phyloP scores from a whole-genome alignment of 2,797 vertebrate genomes.

The Aphelocoma californica region DNA sequence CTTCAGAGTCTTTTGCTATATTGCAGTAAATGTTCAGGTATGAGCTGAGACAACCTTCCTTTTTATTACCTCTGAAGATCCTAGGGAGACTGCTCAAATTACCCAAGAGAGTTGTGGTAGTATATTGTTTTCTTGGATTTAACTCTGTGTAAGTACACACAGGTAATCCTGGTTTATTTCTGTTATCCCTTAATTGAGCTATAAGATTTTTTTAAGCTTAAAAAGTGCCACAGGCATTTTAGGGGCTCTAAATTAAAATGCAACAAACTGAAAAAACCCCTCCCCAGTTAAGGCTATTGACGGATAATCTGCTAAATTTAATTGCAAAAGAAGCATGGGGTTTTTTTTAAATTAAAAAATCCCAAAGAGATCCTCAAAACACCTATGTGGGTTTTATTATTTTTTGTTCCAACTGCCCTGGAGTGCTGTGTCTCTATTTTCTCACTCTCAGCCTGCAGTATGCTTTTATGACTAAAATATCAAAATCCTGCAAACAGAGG shows the following conservation, averaged over 20 bases:
- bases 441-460: background rate
- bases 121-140: conserved; percentile 34
- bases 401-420: background rate
- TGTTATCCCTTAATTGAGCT: conserved; percentile 63
- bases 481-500: background rate
- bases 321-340: background rate
- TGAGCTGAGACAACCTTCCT: background rate
- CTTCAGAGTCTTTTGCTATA: background rate
- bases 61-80: conserved; percentile 15
- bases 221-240: conserved; percentile 23
- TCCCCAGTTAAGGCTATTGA: background rate
- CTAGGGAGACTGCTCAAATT: background rate
- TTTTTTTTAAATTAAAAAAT: background rate
- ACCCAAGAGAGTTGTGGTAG: background rate
- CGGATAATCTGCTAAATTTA: background rate
- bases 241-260: conserved; percentile 22
- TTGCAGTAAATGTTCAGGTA: background rate
- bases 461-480: background rate
- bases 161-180: conserved; percentile 55
- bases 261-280: background rate
- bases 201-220: conserved; percentile 41
- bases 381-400: background rate
- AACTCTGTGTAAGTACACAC: conserved; percentile 30
- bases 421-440: background rate
- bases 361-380: conserved; percentile 10